Evolutionary conservation across 2,888 invertebrate species (phyloP).

Genomic region (Pharmacophagus antenor): DNA sequence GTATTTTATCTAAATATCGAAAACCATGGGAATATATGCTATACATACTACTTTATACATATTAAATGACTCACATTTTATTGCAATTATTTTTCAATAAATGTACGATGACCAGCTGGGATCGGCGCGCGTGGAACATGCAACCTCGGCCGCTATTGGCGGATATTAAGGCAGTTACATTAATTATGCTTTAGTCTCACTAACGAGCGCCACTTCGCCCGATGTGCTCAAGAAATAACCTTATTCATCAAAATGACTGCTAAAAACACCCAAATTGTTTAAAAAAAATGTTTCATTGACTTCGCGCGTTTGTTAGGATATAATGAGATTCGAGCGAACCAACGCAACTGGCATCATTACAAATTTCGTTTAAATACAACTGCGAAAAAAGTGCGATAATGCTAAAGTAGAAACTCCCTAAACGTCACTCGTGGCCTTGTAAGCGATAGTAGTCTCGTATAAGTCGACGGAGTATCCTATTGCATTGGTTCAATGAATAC

Average conservation of each 20-base stretch:
- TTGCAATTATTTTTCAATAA: slow-evolving; percentile 70
- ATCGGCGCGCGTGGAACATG: slow-evolving; percentile 36
- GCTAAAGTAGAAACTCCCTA: too few species aligned
- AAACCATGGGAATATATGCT: slow-evolving; percentile 75
- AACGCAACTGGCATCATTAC: too few species aligned
- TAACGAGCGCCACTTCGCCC: not conserved
- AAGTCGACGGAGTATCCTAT: too few species aligned
- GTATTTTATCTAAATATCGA: slow-evolving; percentile 75
- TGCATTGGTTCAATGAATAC: too few species aligned
- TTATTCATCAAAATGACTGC: not conserved
- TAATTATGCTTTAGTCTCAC: too few species aligned
- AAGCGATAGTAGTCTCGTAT: too few species aligned
- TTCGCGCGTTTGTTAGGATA: slow-evolving; percentile 2
- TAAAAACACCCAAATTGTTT: not conserved
- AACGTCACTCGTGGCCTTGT: too few species aligned
- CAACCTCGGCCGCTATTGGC: not conserved
- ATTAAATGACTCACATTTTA: slow-evolving; percentile 72
- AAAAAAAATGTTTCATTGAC: not conserved
- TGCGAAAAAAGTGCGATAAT: not conserved
- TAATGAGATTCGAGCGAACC: slow-evolving; percentile 20
- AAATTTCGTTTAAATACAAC: too few species aligned
- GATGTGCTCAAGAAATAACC: too few species aligned
- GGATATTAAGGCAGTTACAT: too few species aligned
- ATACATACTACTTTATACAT: slow-evolving; percentile 73
- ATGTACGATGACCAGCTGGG: slow-evolving; percentile 52